Base-by-base conservation (phyloP, 1,140 invertebrate species). In the Bombus breviceps region DNA sequence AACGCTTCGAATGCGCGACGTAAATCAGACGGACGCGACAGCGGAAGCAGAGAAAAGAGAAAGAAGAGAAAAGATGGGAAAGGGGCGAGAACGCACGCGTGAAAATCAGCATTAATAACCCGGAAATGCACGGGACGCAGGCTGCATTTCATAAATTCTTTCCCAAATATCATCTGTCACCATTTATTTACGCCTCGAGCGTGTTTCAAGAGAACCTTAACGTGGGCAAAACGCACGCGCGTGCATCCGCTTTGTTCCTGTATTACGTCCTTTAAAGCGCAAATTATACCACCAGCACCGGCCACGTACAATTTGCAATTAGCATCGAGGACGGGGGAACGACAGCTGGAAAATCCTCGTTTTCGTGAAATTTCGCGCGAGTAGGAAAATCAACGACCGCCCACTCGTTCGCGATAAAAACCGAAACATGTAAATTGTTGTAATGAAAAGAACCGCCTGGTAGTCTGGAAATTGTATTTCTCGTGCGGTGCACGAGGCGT, bases 91-190 rank as follows among this genome's bases (percentile, higher is more conserved):
- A 75, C 47, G 47, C 5, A 6, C 47, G 28, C 9, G 47, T 22
- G 32, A 57, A 25, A 57, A 53, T 12, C 34, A 59, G 18, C 12
- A 32, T 75, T 75, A 53, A 75, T 53, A 34, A 32, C n/a, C 18
- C 22, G 22, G 73, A 47, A 74, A 74, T 41, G 32, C 22, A n/a
- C 15, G 15, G 15, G 64, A 34, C 15, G 64, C 12, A 34, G 15
- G 64, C 15, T 6, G 73, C 53, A 25, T 76, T 59, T 76, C 74
- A 37, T 59, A 76, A 76, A 76, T 57, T 76, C 57, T 39, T 25
- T 64, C 15, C 37, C 59, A 64, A 78, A 53, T 47, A 66, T 34
- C 59, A 5, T 32, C 64, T 43, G 18, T 66, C 15, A 12, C 10
- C 32, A 37, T 79, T 68, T 68, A 79, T 79, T 79, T n/a, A 37